Evolutionary conservation across 2,888 invertebrate species (phyloP).

Genomic region (Lasioglossum pauxillum): DNA sequence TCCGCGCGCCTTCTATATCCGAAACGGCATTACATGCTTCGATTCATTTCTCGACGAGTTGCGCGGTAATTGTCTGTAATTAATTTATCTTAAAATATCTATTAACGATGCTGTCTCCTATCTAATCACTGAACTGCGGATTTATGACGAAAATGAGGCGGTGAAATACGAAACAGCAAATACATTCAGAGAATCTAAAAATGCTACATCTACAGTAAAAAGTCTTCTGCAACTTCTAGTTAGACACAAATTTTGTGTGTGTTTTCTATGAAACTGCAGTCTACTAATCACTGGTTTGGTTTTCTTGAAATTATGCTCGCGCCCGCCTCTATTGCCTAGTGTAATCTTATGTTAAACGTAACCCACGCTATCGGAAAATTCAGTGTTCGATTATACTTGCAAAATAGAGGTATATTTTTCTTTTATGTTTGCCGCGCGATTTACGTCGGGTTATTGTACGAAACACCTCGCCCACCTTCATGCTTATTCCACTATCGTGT

Average conservation of each 20-base stretch:
- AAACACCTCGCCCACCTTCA: slow-evolving; percentile 9
- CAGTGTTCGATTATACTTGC: slow-evolving; percentile 57
- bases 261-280: too few species aligned
- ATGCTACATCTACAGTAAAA: neutral
- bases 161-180: neutral
- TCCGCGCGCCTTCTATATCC: slow-evolving; percentile 17
- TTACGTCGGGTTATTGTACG: slow-evolving; percentile 5
- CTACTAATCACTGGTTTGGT: neutral
- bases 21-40: slow-evolving; percentile 34
- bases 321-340: slow-evolving; percentile 50
- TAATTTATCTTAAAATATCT: slow-evolving; percentile 25
- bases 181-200: neutral
- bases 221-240: neutral
- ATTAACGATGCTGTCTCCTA: neutral
- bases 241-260: too few species aligned
- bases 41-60: slow-evolving; percentile 12
- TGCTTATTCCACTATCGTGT: neutral
- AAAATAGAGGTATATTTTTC: slow-evolving; percentile 35
- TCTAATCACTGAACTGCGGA: neutral
- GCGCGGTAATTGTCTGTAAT: slow-evolving; percentile 33
- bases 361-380: slow-evolving; percentile 49
- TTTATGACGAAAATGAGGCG: neutral
- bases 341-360: slow-evolving; percentile 54
- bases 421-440: slow-evolving; percentile 18
- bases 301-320: slow-evolving; percentile 38